Evolutionary conservation across 2,888 invertebrate genomes (phyloP).

Genomic region (Steromphala cineraria): DNA sequence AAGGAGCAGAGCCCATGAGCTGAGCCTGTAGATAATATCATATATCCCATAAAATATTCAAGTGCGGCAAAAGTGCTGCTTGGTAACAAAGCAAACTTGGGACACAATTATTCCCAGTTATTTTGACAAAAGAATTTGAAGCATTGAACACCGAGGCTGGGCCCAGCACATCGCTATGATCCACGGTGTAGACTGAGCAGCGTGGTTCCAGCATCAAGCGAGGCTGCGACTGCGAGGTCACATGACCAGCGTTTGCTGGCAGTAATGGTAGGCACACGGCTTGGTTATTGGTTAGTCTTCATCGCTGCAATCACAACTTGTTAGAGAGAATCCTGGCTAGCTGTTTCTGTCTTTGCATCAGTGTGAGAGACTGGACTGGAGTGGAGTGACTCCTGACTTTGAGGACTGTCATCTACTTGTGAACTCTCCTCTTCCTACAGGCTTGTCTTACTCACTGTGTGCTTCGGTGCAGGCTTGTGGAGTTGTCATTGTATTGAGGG

Average conservation of each 20-base stretch:
- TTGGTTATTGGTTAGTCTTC: neutral
- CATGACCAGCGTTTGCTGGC: neutral
- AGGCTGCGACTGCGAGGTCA: neutral
- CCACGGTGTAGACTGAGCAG: neutral
- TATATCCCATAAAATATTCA: conserved; percentile 5
- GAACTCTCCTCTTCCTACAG: too few relatives aligned
- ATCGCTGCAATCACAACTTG: conserved; percentile 3
- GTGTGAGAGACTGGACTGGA: too few relatives aligned
- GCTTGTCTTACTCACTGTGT: too few relatives aligned
- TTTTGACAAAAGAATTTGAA: neutral
- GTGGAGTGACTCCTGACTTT: too few relatives aligned
- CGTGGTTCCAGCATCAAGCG: neutral
- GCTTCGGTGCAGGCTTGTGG: too few relatives aligned
- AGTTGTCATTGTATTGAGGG: too few relatives aligned
- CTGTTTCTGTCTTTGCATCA: too few relatives aligned
- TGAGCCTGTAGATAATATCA: neutral
- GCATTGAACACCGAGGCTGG: neutral
- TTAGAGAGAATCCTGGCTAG: neutral
- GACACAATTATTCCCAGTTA: neutral
- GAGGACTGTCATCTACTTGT: too few relatives aligned
- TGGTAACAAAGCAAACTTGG: neutral
- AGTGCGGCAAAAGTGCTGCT: neutral
- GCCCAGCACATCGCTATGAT: too few relatives aligned
- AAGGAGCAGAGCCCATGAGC: neutral
- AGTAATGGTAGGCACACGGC: neutral